Base-by-base conservation (phyloP, 2,888 invertebrate species). In the Acheta domesticus region DNA sequence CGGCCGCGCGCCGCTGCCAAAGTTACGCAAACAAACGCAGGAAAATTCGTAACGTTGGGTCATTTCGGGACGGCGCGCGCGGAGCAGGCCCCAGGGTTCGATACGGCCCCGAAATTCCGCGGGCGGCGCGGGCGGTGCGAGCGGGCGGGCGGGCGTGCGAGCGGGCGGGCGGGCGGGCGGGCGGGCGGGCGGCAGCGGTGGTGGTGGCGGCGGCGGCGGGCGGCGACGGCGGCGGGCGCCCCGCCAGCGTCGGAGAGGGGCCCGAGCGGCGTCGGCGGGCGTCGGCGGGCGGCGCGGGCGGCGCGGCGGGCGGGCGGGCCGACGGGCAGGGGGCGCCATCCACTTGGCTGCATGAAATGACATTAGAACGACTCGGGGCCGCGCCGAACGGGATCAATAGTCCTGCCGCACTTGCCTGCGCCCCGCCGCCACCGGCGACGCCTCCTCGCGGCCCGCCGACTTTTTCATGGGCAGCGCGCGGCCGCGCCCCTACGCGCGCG, bases 381-480 rank as follows among this genome's bases (percentile, higher is more conserved):
- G 80, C 78, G 73, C 80, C 81, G 81, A 81, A 81, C 62, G 80
- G 80, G 81, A 81, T 81, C 81, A 81, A 81, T 81, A 81, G 81
- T 80, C 49, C 75, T 19, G 79, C 77, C 62, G 62, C 62, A 12
- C 62, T 62, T 62, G 16, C 62, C 62, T 62, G 62, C 62, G 62
- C 62, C 62, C 62, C 62, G 62, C 62, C 1, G 62, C 62, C 62
- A 16, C 62, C 62, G 62, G 16, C 16, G 62, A 62, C 16, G 62
- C 16, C 62, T 19, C 4, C 16, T n/a, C 14, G 62, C 16, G 62
- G 62, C 62, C 14, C 16, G 62, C 62, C 62, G n/a, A 62, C 62
- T 14, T 62, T 62, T 62, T 62, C 62, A n/a, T n/a, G 62, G 62
- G 62, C 62, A 62, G 16, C 62, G 62, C 62, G 14, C n/a, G 16